Base-by-base conservation (phyloP, 2,888 invertebrate species). In the Parelbella ahira region DNA sequence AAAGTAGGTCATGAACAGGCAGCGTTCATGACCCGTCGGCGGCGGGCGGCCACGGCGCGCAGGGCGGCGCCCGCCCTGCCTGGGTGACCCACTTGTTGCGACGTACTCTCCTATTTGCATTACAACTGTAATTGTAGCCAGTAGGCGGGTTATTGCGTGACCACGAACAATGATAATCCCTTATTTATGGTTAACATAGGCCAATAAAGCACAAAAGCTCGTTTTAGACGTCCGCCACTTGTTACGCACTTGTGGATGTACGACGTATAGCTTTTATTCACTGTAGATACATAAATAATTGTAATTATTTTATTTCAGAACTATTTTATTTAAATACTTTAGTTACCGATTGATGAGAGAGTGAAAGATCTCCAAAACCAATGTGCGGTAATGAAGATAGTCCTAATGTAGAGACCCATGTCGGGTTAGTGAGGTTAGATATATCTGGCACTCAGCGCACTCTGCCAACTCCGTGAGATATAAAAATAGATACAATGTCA, bases 21-120 rank as follows among this genome's bases (percentile, higher is more conserved):
- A 49, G 60, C 63, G 83, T 71, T 84, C 84, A 78, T 82, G 84
- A 83, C 84, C 84, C 67, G 71, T 45, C 58, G 53, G 54, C 48
- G 58, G 56, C 52, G 56, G 59, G n/a, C n/a, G n/a, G n/a, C n/a
- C 19, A 27, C 28, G 42, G 33, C 32, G 39, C 23, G 43, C 34
- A 46, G 50, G 47, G 51, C 46, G 48, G 49, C 45, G 50, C 44
- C 48, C 37, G 51, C 68, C n/a, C 15, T 15, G 15, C 72, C 73
- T 62, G 68, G 63, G 63, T 83, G 84, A 84, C 86, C 86, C 84
- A 84, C 86, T 86, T 87, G 86, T 86, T 87, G 86, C 79, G 27
- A 29, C 27, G 62, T 55, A 60, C 62, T 63, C 68, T 63, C 38
- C 66, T 78, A 79, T 81, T 81, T 78, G 79, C 79, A 50, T 53